These are phyloP conservation scores for Neolamprologus longior DNA, from an alignment of 2,113 vertebrate species.

Conservation along the genomic window DNA sequence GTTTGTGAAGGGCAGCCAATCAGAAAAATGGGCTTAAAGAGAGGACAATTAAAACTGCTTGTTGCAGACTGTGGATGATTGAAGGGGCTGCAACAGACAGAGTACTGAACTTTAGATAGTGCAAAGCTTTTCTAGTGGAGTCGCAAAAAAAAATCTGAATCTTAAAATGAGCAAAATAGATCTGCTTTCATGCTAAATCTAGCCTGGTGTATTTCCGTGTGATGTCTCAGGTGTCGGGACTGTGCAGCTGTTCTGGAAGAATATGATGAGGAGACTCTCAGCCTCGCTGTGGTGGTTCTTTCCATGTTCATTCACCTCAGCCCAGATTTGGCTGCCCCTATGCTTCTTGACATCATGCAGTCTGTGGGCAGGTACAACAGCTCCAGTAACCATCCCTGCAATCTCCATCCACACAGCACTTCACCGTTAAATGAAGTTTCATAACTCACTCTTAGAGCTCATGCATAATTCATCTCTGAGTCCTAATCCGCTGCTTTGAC, in stretches of 20 bases:
- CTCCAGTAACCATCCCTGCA: not conserved
- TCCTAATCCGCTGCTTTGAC: slow-evolving; percentile 40
- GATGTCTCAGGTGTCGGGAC: slow-evolving; percentile 83
- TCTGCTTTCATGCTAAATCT: not conserved
- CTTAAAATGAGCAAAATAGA: not conserved
- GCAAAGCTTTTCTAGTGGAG: not conserved
- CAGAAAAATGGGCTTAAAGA: not conserved
- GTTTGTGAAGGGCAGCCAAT: not conserved
- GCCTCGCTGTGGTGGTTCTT: slow-evolving; percentile 90
- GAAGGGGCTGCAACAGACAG: not conserved
- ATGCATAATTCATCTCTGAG: slow-evolving; percentile 50
- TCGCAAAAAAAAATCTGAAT: fast-evolving
- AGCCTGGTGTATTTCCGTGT: not conserved
- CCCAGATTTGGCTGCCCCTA: slow-evolving; percentile 91
- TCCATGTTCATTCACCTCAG: slow-evolving; percentile 97
- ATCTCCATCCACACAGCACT: slow-evolving; percentile 29
- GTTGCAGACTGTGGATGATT: not conserved
- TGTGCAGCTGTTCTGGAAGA: slow-evolving; percentile 95
- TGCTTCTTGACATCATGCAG: slow-evolving; percentile 96
- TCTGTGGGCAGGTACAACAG: slow-evolving; percentile 89
- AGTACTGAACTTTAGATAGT: not conserved
- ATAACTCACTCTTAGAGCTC: slow-evolving; percentile 38
- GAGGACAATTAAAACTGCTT: not conserved
- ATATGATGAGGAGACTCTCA: slow-evolving; percentile 95
- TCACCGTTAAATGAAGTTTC: slow-evolving; percentile 41